Percentiles rank a stretch among this genome's conserved stretches.
Conservation (phyloP, 2,888 invertebrate species). For the Caenorhabditis auriculariae region DNA sequence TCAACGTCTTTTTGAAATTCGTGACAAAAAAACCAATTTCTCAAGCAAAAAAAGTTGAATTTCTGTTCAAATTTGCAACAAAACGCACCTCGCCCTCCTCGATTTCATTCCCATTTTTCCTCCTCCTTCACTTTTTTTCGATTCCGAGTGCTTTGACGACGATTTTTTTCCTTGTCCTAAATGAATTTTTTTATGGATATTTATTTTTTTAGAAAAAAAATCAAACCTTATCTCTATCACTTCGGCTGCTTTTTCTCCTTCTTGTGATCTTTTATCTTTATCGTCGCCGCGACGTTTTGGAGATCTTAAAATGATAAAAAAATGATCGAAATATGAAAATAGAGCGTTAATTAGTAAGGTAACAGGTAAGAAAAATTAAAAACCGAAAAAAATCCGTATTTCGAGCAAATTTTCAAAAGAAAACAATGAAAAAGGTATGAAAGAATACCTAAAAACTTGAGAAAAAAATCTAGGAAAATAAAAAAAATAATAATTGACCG, state of each 20-base stretch:
- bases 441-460: no score
- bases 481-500: not conserved
- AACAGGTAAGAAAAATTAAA: no score
- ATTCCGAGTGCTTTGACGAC: not conserved
- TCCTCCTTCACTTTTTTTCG: not conserved
- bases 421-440: no score
- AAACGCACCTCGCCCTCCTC: not conserved
- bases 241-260: not conserved
- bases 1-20: no score
- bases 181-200: not conserved
- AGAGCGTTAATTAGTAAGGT: no score
- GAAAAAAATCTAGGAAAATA: no score
- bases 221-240: slow-evolving; percentile 1
- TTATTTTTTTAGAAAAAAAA: not conserved
- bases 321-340: slow-evolving; percentile 3
- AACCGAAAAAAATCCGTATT: no score
- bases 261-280: not conserved
- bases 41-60: not conserved
- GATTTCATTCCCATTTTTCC: not conserved
- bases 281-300: not conserved
- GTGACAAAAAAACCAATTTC: not conserved
- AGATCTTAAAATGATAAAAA: slow-evolving; percentile 1
- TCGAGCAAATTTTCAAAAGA: no score
- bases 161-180: not conserved
- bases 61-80: not conserved